Evolutionary conservation across 1,140 invertebrate genomes (phyloP).

Genomic region (Heliconius himera): DNA sequence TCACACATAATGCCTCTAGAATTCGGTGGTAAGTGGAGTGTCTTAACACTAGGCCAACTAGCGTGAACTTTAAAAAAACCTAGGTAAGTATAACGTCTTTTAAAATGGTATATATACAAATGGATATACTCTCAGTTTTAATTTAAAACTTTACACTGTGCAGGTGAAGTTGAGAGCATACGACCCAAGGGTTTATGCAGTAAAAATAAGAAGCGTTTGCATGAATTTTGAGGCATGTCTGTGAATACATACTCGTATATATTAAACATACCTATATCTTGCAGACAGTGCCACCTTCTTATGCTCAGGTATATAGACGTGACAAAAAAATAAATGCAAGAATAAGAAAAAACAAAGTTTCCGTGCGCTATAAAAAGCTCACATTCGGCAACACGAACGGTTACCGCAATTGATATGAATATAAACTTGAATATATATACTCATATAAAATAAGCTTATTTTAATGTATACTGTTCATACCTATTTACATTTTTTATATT

Average conservation of each 20-base stretch:
- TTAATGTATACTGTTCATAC: neutral
- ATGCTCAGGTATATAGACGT: slow-evolving; percentile 39
- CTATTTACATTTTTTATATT: no score
- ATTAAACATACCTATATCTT: slow-evolving; percentile 12
- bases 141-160: no score
- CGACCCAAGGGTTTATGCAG: slow-evolving; percentile 25
- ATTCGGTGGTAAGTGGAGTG: no score
- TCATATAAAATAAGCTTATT: neutral
- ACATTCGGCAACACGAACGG: slow-evolving; percentile 29
- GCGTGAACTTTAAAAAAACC: no score
- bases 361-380: slow-evolving; percentile 44
- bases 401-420: neutral
- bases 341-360: slow-evolving; percentile 43
- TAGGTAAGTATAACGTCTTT: no score
- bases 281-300: slow-evolving; percentile 38
- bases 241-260: slow-evolving; percentile 27
- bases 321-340: slow-evolving; percentile 42
- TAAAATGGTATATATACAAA: no score
- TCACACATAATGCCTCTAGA: no score
- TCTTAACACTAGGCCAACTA: no score
- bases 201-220: slow-evolving; percentile 47
- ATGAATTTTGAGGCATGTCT: slow-evolving; percentile 39
- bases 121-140: no score
- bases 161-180: no score
- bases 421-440: neutral